Conservation (phyloP, 2,113 vertebrate species). For the Ramphastos sulfuratus region DNA sequence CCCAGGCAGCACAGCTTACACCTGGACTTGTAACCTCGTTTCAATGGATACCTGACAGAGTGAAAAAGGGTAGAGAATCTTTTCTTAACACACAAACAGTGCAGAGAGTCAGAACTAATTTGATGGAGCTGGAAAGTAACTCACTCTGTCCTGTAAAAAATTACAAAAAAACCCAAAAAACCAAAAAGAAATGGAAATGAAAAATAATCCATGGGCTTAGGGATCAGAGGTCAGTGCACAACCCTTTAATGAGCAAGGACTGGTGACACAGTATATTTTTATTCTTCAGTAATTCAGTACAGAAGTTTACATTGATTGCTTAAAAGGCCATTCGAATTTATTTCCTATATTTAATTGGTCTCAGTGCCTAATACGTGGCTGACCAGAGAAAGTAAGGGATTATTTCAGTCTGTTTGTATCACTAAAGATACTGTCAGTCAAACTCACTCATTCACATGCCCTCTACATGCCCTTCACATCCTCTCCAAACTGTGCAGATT, state of each 20-base stretch:
- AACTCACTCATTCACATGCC: conserved; percentile 69
- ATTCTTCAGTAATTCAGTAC: conserved; percentile 77
- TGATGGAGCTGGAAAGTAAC: conserved; percentile 43
- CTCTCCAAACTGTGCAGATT: conserved; percentile 44
- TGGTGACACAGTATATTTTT: conserved; percentile 76
- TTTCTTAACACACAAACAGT: background rate
- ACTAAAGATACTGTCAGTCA: conserved; percentile 71
- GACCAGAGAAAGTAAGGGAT: conserved; percentile 69
- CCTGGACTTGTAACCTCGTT: background rate
- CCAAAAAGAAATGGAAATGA: conserved; percentile 53
- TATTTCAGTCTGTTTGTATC: conserved; percentile 77
- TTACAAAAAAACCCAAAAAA: conserved; percentile 1
- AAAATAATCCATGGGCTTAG: conserved; percentile 48
- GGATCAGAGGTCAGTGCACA: conserved; percentile 57
- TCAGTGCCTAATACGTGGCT: conserved; percentile 75
- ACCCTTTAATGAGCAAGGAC: conserved; percentile 72
- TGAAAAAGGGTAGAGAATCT: background rate
- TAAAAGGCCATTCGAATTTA: conserved; percentile 76
- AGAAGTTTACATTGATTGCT: conserved; percentile 80
- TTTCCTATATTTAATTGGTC: conserved; percentile 81
- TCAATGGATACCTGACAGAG: background rate
- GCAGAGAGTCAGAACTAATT: background rate
- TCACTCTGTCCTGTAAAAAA: conserved; percentile 32
- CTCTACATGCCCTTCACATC: conserved; percentile 64
- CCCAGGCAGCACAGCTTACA: background rate